A percentile compares a stretch with the other conserved stretches of the same genome.
Evolutionary conservation across 2,113 vertebrate species (phyloP).

Genomic region (Austrofundulus limnaeus): DNA sequence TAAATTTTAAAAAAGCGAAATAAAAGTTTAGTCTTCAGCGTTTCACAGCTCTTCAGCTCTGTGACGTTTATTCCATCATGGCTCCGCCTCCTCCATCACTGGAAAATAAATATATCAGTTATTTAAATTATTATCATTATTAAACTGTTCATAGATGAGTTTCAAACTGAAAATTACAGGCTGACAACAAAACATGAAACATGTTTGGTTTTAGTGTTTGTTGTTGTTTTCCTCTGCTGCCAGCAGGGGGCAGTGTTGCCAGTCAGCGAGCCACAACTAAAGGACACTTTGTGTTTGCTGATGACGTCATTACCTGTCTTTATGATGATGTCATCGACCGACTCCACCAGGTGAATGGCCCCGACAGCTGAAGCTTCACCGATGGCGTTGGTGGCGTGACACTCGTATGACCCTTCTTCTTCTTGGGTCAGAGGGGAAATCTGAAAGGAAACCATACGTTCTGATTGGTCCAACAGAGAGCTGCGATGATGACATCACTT

Average conservation of each 20-base stretch:
- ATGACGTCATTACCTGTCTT: slow-evolving; percentile 76
- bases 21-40: too few relatives aligned
- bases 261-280: too few relatives aligned
- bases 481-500: slow-evolving; percentile 4
- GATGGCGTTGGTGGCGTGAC: slow-evolving; percentile 86
- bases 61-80: too few relatives aligned
- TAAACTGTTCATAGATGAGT: too few relatives aligned
- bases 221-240: too few relatives aligned
- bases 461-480: not conserved
- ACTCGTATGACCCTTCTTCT: slow-evolving; percentile 89
- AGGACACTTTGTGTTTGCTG: not conserved
- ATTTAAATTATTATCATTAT: too few relatives aligned
- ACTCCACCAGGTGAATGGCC: slow-evolving; percentile 84
- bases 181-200: too few relatives aligned
- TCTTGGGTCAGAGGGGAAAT: slow-evolving; percentile 88
- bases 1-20: too few relatives aligned
- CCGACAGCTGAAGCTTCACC: slow-evolving; percentile 87
- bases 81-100: slow-evolving; percentile 67
- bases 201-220: too few relatives aligned
- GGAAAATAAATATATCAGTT: slow-evolving; percentile 12
- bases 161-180: too few relatives aligned
- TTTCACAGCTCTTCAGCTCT: not conserved
- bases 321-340: slow-evolving; percentile 80
- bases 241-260: too few relatives aligned
- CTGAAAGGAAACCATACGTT: slow-evolving; percentile 61